Percentiles rank a stretch among this genome's conserved stretches.
These are phyloP conservation scores for Balanococcus diminutus DNA, from an alignment of 2,888 invertebrate species.

Conservation along the genomic window DNA sequence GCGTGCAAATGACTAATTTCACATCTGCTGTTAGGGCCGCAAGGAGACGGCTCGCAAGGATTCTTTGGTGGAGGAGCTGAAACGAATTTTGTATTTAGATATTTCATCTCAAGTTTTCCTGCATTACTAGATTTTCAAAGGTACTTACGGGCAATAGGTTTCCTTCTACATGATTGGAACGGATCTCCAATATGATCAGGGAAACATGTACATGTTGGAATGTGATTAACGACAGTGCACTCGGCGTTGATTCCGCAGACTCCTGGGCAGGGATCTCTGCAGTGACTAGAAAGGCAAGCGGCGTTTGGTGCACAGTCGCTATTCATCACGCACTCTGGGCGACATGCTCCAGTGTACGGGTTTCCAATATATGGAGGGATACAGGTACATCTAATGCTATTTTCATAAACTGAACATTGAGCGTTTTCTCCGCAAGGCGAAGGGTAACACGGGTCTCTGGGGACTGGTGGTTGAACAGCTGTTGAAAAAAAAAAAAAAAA, in stretches of 20 bases:
- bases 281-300: constrained; percentile 82
- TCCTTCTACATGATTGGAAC: constrained; percentile 75
- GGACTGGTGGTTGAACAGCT: constrained; percentile 59
- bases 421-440: constrained; percentile 87
- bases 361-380: constrained; percentile 88
- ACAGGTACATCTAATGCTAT: constrained; percentile 77
- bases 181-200: constrained; percentile 82
- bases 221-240: constrained; percentile 80
- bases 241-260: constrained; percentile 83
- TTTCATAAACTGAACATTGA: constrained; percentile 73
- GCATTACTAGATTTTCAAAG: neutral
- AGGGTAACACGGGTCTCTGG: constrained; percentile 73
- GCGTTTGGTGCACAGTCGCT: constrained; percentile 79
- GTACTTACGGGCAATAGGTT: constrained; percentile 60
- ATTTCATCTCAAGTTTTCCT: neutral
- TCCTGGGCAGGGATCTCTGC: constrained; percentile 83
- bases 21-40: constrained; percentile 69
- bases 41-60: constrained; percentile 69
- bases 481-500: no score
- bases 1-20: constrained; percentile 64
- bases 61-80: constrained; percentile 62
- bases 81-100: constrained; percentile 53
- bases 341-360: constrained; percentile 82
- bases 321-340: constrained; percentile 83
- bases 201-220: constrained; percentile 80